A percentile compares a stretch with the other conserved stretches of the same genome.
Evolutionary conservation across 1,140 invertebrate species (phyloP).

Genomic region (Bombyx mandarina): DNA sequence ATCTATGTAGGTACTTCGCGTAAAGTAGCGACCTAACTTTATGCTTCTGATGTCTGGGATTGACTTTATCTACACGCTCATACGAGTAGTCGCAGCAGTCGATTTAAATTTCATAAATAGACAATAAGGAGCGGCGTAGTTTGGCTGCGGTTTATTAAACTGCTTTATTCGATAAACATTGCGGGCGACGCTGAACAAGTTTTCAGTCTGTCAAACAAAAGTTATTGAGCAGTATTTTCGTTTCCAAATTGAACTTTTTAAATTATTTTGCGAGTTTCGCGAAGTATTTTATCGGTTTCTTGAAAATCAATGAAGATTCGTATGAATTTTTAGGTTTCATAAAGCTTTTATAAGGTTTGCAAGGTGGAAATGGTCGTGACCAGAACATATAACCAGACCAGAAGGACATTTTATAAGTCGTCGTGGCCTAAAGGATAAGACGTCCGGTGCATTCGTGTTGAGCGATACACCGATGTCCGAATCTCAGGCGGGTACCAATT

Average conservation of each 20-base stretch:
- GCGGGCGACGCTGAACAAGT: slow-evolving; percentile 29
- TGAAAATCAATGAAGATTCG: not conserved
- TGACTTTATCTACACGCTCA: no score
- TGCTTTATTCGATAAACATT: slow-evolving; percentile 59
- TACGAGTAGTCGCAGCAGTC: not conserved
- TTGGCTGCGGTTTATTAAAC: slow-evolving; percentile 46
- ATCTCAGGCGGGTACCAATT: no score
- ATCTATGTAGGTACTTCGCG: not conserved
- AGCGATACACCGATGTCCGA: no score
- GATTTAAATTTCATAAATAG: slow-evolving; percentile 50
- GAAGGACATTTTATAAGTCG: no score
- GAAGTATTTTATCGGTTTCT: not conserved
- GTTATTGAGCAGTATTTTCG: no score
- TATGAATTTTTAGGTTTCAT: not conserved
- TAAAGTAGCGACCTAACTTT: not conserved
- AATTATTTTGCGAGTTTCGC: no score
- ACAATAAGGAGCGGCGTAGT: slow-evolving; percentile 39
- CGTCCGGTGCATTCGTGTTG: no score
- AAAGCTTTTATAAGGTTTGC: not conserved
- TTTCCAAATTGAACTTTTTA: no score
- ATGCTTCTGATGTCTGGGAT: not conserved
- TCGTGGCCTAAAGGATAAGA: no score
- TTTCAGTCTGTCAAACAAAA: slow-evolving; percentile 11
- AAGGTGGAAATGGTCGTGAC: no score
- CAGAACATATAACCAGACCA: no score